These are phyloP conservation scores for Andrena dorsata DNA, from an alignment of 2,888 invertebrate species.

Conservation along the genomic window DNA sequence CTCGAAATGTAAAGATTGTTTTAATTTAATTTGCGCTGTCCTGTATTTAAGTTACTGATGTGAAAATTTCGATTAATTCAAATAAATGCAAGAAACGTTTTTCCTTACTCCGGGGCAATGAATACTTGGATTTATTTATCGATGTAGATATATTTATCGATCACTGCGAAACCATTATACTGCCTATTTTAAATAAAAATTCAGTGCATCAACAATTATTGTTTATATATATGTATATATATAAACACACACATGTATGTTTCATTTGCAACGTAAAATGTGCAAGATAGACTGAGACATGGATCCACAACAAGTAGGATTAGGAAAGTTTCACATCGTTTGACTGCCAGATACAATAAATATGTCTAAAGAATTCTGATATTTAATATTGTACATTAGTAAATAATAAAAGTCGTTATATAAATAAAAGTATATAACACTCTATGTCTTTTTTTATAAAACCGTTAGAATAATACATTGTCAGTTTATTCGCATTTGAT, in stretches of 20 bases:
- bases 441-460: constrained; percentile 53
- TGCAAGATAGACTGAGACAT: constrained; percentile 41
- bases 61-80: constrained; percentile 48
- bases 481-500: constrained; percentile 26
- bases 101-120: constrained; percentile 13
- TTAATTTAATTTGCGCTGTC: constrained; percentile 44
- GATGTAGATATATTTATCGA: constrained; percentile 40
- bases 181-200: constrained; percentile 37
- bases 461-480: constrained; percentile 45
- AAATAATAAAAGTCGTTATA: constrained; percentile 64
- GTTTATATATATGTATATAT: constrained; percentile 27
- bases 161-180: constrained; percentile 18
- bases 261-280: constrained; percentile 35
- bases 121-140: constrained; percentile 22
- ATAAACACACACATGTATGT: constrained; percentile 36
- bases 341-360: constrained; percentile 60
- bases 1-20: constrained; percentile 88
- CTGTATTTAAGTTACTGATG: constrained; percentile 46
- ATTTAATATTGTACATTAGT: constrained; percentile 68
- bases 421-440: constrained; percentile 58
- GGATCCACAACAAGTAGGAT: constrained; percentile 38
- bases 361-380: constrained; percentile 53
- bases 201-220: constrained; percentile 27
- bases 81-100: constrained; percentile 34
- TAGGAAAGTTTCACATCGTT: constrained; percentile 57